Evolutionary conservation across 2,113 vertebrate species (phyloP).

Genomic region (Petrocephalus zakoni): DNA sequence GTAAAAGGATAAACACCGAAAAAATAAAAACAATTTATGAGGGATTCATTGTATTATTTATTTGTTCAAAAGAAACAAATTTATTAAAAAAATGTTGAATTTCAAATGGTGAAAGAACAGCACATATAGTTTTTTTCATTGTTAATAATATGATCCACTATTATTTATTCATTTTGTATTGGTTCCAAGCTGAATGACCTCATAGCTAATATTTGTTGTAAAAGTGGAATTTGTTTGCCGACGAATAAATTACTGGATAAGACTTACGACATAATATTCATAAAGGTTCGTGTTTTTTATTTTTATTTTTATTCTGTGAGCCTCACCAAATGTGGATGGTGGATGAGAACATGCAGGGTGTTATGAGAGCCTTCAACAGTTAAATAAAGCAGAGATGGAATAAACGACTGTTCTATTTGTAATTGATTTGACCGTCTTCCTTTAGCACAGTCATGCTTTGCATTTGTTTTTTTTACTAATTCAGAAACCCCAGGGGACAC

Average conservation of each 20-base stretch:
- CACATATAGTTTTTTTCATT: constrained; percentile 67
- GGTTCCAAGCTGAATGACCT: constrained; percentile 94
- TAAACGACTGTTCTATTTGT: neutral
- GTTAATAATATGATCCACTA: constrained; percentile 71
- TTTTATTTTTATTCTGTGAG: constrained; percentile 36
- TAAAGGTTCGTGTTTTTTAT: constrained; percentile 48
- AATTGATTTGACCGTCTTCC: neutral
- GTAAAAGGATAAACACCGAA: neutral
- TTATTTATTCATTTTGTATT: constrained; percentile 99
- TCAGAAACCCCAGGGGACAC: neutral
- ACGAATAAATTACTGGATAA: constrained; percentile 99
- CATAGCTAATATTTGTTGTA: constrained; percentile 99
- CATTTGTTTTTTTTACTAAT: neutral
- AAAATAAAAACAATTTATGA: neutral
- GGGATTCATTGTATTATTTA: constrained; percentile 65
- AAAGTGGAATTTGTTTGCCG: constrained; percentile 99
- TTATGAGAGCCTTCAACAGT: neutral
- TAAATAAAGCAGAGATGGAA: constrained; percentile 11
- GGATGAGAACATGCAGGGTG: neutral
- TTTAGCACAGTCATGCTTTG: neutral
- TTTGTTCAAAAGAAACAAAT: constrained; percentile 54
- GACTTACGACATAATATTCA: constrained; percentile 65
- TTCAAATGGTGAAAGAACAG: constrained; percentile 71
- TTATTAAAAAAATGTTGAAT: constrained; percentile 64
- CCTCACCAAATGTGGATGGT: constrained; percentile 28